Conservation (phyloP, 1,140 invertebrate genomes). For the Solen grandis region DNA sequence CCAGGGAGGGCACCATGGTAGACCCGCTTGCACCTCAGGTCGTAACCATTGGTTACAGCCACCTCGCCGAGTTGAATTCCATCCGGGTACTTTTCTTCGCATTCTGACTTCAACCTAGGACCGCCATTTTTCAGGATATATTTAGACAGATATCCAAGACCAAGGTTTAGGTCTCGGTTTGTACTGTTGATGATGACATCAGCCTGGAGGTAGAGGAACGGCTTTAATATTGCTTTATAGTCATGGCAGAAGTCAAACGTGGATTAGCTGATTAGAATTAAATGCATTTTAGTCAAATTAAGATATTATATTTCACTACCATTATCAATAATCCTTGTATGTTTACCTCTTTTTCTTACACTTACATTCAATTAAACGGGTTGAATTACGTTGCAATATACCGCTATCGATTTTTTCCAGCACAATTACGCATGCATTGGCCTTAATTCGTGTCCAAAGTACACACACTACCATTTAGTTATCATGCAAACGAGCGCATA, state of each 20-base stretch:
- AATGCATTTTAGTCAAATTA: not conserved
- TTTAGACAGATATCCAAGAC: conserved; percentile 18
- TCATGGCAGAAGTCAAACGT: not conserved
- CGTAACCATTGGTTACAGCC: conserved; percentile 4
- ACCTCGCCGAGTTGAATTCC: conserved; percentile 33
- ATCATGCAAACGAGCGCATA: too few relatives aligned
- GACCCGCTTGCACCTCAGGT: conserved; percentile 22
- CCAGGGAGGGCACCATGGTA: conserved; percentile 15
- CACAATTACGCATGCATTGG: too few relatives aligned
- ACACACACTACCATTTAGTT: too few relatives aligned
- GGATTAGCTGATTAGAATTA: not conserved
- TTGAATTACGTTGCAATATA: too few relatives aligned
- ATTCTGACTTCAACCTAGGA: conserved; percentile 18
- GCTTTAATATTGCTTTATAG: not conserved
- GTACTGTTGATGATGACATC: conserved; percentile 45
- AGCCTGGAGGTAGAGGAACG: not conserved
- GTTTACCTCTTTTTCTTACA: not conserved
- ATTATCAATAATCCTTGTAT: not conserved
- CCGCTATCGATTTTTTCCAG: too few relatives aligned
- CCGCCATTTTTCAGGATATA: conserved; percentile 19
- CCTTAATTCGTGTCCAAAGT: too few relatives aligned
- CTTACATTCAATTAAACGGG: not conserved
- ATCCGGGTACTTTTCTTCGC: conserved; percentile 28
- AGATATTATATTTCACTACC: not conserved
- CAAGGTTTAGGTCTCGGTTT: not conserved